Conservation (phyloP, 2,113 vertebrate species). For the Clinocottus analis region DNA sequence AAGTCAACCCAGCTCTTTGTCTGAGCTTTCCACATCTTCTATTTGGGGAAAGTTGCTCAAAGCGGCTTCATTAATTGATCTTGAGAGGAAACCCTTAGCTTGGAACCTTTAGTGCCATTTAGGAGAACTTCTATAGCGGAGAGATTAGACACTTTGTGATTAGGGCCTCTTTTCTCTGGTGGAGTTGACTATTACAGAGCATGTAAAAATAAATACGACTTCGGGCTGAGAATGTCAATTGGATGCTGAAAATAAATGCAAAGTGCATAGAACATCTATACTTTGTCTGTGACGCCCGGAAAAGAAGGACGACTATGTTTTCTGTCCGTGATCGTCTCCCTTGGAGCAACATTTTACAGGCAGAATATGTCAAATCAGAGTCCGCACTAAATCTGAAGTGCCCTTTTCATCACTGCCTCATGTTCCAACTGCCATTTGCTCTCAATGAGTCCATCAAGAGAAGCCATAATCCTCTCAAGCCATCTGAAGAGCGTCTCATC, state of each 20-base stretch:
- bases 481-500: slow-evolving; percentile 30
- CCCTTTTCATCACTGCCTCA: neutral
- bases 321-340: neutral
- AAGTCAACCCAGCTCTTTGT: neutral
- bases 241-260: neutral
- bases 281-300: neutral
- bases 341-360: neutral
- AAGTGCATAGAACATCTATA: neutral
- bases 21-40: neutral
- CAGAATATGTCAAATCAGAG: slow-evolving; percentile 11
- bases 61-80: slow-evolving; percentile 13
- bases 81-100: slow-evolving; percentile 4
- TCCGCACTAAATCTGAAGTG: neutral
- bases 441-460: neutral
- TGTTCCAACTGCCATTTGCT: slow-evolving; percentile 15
- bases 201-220: slow-evolving; percentile 10
- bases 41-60: neutral
- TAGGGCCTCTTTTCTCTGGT: slow-evolving; percentile 7
- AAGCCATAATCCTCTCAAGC: slow-evolving; percentile 8
- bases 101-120: slow-evolving; percentile 5
- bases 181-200: neutral
- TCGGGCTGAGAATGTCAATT: neutral
- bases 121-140: neutral
- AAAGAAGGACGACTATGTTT: neutral
- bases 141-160: neutral